phyloP scores from a whole-genome alignment of 2,888 invertebrate species.

The Ephialtes manifestator region DNA sequence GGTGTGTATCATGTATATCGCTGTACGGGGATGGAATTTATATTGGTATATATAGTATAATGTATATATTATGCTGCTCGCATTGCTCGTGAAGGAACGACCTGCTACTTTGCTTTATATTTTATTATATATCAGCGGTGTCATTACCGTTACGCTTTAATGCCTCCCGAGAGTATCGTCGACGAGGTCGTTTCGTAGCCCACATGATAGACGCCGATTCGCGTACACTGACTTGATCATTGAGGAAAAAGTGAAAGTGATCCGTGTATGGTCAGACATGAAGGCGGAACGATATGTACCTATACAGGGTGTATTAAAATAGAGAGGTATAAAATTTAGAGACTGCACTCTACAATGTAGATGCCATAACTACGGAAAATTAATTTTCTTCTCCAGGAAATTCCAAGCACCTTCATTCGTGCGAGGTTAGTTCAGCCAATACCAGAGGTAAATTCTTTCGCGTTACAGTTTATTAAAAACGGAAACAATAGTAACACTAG shows the following conservation, averaged over 20 bases:
- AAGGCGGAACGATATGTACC: not conserved
- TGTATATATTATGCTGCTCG: constrained; percentile 21
- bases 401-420: not conserved
- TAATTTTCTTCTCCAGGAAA: not conserved
- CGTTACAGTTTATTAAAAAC: not conserved
- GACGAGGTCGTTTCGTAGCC: constrained; percentile 15
- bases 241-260: constrained; percentile 57
- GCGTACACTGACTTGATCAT: not conserved
- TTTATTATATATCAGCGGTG: constrained; percentile 41
- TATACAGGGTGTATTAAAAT: constrained; percentile 4
- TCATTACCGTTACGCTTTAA: constrained; percentile 53
- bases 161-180: constrained; percentile 26
- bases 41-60: constrained; percentile 8
- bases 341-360: not conserved
- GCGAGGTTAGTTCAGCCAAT: not conserved
- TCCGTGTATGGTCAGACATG: constrained; percentile 53
- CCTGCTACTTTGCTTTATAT: constrained; percentile 20
- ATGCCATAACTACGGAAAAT: not conserved
- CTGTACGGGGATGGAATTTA: constrained; percentile 19
- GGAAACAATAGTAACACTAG: too few species aligned
- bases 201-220: constrained; percentile 8
- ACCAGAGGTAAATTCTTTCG: not conserved
- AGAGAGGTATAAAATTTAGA: not conserved
- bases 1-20: not conserved
- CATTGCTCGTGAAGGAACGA: constrained; percentile 10